Percentiles rank a stretch among this genome's conserved stretches.
Evolutionary conservation across 2,113 vertebrate genomes (phyloP).

Genomic region (Xyliphius kryptos): DNA sequence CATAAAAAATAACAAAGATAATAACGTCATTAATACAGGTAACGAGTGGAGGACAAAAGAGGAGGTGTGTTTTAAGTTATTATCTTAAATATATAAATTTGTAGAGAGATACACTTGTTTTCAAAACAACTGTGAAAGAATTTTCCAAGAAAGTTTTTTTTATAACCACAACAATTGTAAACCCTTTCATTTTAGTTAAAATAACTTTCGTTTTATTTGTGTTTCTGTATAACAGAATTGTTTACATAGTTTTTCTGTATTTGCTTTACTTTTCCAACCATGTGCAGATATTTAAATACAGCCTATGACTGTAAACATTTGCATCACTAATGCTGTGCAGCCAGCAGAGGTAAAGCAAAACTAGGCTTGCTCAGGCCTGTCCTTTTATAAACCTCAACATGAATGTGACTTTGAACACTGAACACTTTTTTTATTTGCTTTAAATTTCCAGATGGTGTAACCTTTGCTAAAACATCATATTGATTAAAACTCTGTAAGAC

Average conservation of each 20-base stretch:
- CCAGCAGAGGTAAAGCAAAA: not conserved
- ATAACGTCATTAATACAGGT: too few species aligned
- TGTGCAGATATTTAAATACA: not conserved
- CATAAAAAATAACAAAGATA: too few species aligned
- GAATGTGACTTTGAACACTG: not conserved
- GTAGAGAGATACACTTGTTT: too few species aligned
- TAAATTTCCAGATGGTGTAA: not conserved
- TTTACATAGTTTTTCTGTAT: not conserved
- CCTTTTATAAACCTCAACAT: not conserved
- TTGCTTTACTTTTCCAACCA: not conserved
- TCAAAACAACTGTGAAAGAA: too few species aligned
- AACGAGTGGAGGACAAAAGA: too few species aligned
- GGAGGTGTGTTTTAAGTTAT: too few species aligned
- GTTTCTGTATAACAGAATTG: not conserved
- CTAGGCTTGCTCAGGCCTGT: slow-evolving; percentile 1
- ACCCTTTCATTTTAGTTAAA: too few species aligned
- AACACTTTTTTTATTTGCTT: slow-evolving; percentile 3
- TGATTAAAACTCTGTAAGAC: slow-evolving; percentile 37
- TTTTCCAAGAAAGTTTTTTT: too few species aligned
- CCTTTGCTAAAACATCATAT: slow-evolving; percentile 34
- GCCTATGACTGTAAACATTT: not conserved
- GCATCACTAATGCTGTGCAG: not conserved
- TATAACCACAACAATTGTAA: too few species aligned
- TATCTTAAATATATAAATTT: too few species aligned
- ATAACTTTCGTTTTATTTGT: too few species aligned